Evolutionary conservation across 1,140 invertebrate genomes (phyloP).

Genomic region (Euwallacea fornicatus): DNA sequence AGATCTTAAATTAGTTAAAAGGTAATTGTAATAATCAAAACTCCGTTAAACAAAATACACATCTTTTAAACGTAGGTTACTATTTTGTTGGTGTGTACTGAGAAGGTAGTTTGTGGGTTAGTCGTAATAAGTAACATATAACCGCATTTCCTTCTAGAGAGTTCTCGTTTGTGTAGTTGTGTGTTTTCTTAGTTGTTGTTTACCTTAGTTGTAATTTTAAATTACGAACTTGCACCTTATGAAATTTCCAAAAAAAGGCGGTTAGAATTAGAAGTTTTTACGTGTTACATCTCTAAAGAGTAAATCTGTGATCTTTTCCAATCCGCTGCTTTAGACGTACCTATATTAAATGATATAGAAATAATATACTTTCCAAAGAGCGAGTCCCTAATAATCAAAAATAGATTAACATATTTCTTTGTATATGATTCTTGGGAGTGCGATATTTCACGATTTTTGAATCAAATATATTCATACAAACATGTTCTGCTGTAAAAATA

Average conservation of each 20-base stretch:
- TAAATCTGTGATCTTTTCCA: slow-evolving; percentile 48
- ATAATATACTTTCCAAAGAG: not conserved
- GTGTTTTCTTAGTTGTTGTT: slow-evolving; percentile 10
- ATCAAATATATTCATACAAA: too few species aligned
- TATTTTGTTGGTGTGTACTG: too few species aligned
- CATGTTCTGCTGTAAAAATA: too few species aligned
- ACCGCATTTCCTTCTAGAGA: not conserved
- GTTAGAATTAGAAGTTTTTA: too few species aligned
- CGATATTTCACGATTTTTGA: not conserved
- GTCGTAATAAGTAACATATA: too few species aligned
- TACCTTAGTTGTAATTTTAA: slow-evolving; percentile 3
- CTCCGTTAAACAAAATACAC: too few species aligned
- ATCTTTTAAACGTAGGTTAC: too few species aligned
- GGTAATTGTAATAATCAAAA: too few species aligned
- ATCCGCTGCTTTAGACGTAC: slow-evolving; percentile 43
- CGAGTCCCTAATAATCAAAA: not conserved
- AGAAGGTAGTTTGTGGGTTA: too few species aligned
- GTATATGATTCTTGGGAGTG: not conserved
- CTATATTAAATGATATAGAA: slow-evolving; percentile 1
- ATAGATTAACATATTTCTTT: not conserved
- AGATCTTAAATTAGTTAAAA: too few species aligned
- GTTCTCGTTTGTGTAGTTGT: slow-evolving; percentile 1
- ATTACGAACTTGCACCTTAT: not conserved
- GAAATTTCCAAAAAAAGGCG: too few species aligned
- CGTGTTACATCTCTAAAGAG: slow-evolving; percentile 23